Base-by-base conservation (phyloP, 2,113 vertebrate genomes). In the Mesoclemmys tuberculata region DNA sequence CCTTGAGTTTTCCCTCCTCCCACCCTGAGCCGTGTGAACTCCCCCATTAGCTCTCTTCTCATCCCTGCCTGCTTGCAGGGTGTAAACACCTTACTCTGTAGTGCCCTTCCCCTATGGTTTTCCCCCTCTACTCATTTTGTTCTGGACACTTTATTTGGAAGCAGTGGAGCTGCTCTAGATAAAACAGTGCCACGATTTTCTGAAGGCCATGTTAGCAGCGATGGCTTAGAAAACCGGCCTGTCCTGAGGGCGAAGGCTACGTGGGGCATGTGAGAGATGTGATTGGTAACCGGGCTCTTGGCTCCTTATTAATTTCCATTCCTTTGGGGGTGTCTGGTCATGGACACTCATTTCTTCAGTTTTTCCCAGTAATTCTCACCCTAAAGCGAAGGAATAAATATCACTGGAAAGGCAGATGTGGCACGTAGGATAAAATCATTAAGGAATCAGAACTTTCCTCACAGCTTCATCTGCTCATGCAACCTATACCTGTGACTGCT, bases 281-380 rank as follows among this genome's bases (percentile, higher is more conserved):
- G 3, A 18, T 16, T 2, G 8, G 16, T n/a, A 80, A 19, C 24
- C 48, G 38, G 46, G 2, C 11, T 78, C 48, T 80, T 38, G 64
- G 38, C n/a, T 71, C 19, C n/a, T 56, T 35, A n/a, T 38, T 71
- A 38, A 71, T 74, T 74, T 74, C 41, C 1, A 14, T 6, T 0
- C 0, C 61, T n/a, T 29, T n/a, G 54, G 12, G 26, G 4, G 8
- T 68, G 64, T 31, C 16, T 0, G 0, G 26, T n/a, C 68, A 52
- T 46, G 29, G 22, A 6, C 0, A 0, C 10, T 27, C 2, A 0
- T 48, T 31, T 8, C 41, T 44, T 90, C 54, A 9, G 3, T 54
- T 58, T n/a, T 19, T 21, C 31, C n/a, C 13, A 1, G 21, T 52
- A 35, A 8, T 82, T 77, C 88, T 27, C 51, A 46, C 80, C 48